Conservation (phyloP, 2,113 vertebrate species). For the Limnothrissa miodon region DNA sequence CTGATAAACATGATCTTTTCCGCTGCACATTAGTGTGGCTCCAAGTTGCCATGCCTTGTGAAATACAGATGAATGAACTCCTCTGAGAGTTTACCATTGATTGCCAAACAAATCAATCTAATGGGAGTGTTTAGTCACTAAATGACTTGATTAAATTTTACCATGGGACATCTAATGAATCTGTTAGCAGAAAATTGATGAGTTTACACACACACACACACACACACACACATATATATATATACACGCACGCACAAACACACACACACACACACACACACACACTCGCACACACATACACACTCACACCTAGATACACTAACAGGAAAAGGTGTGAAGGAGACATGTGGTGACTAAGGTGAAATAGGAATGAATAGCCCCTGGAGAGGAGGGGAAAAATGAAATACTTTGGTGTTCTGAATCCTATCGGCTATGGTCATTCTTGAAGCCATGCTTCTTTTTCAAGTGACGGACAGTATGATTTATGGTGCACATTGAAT, state of each 20-base stretch:
- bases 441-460: constrained; percentile 17
- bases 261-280: constrained; percentile 7
- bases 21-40: not conserved
- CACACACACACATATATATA: constrained; percentile 10
- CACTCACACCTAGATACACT: not conserved
- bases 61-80: constrained; percentile 5
- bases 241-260: not conserved
- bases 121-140: constrained; percentile 16
- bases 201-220: constrained; percentile 8
- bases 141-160: constrained; percentile 17
- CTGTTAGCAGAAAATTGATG: constrained; percentile 1
- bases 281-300: constrained; percentile 2
- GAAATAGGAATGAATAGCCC: constrained; percentile 2
- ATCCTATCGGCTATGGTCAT: constrained; percentile 17
- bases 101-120: constrained; percentile 16
- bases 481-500: constrained; percentile 15
- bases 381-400: not conserved
- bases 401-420: constrained; percentile 13
- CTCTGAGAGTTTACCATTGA: not conserved
- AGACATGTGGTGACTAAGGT: constrained; percentile 7
- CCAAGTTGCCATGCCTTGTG: not conserved
- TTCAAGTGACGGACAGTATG: constrained; percentile 10
- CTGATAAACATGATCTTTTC: not conserved
- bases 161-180: constrained; percentile 17
- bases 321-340: not conserved